phyloP scores from a whole-genome alignment of 2,797 vertebrate species.

The Tympanoctomys barrerae region DNA sequence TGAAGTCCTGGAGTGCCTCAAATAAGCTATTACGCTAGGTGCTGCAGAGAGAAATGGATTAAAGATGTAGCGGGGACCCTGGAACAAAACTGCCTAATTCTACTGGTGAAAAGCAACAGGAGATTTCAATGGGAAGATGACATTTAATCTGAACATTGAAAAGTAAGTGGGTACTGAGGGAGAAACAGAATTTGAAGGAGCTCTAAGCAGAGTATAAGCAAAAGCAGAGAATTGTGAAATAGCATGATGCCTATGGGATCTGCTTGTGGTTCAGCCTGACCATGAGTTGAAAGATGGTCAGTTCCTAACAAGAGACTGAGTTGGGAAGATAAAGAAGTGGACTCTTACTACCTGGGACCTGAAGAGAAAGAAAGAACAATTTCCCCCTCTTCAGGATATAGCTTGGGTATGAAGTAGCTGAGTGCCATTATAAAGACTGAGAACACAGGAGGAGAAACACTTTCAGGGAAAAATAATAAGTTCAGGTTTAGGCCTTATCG shows the following conservation, averaged over 20 bases:
- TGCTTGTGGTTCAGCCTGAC: rapidly evolving
- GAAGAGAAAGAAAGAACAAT: background rate
- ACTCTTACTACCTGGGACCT: background rate
- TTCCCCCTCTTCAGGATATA: rapidly evolving
- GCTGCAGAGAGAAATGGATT: background rate
- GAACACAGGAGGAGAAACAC: background rate
- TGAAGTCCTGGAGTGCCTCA: background rate
- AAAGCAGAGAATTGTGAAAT: background rate
- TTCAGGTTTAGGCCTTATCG: background rate
- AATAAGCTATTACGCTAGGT: background rate
- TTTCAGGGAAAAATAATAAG: background rate
- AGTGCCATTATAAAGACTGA: background rate
- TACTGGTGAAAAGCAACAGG: background rate
- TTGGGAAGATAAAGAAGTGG: background rate
- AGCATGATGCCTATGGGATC: rapidly evolving
- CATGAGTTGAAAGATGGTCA: background rate
- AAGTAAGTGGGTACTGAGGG: background rate
- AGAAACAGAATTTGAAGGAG: background rate
- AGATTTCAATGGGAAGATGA: background rate
- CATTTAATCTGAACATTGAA: background rate
- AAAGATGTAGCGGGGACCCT: background rate
- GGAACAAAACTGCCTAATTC: background rate
- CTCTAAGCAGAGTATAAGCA: background rate
- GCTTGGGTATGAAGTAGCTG: background rate
- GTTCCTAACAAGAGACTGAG: background rate